Percentiles rank a stretch among this genome's conserved stretches.
Conservation (phyloP, 2,888 invertebrate species). For the Silvanus unidentatus region DNA sequence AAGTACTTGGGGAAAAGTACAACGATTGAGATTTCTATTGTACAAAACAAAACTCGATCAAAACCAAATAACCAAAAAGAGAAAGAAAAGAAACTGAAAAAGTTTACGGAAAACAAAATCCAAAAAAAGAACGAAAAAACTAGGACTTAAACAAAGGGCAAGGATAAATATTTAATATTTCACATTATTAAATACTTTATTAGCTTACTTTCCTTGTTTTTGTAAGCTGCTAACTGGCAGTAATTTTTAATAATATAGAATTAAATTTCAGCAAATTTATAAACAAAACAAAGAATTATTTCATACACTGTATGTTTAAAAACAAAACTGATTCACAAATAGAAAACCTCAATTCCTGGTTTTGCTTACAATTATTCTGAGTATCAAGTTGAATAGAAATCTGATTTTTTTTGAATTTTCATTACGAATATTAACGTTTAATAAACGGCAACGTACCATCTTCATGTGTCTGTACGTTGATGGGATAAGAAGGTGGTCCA, state of each 20-base stretch:
- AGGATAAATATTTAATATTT: conserved; percentile 5
- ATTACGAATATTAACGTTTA: background rate
- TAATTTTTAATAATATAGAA: background rate
- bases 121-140: conserved; percentile 3
- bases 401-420: too few species aligned
- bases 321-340: too few species aligned
- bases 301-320: too few species aligned
- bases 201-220: conserved; percentile 20
- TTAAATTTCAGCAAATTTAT: conserved; percentile 5
- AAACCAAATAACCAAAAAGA: conserved; percentile 1
- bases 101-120: conserved; percentile 5
- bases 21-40: too few species aligned
- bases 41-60: background rate
- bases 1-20: too few species aligned
- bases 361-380: too few species aligned
- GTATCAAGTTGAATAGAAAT: too few species aligned
- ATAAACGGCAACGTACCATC: conserved; percentile 79
- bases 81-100: conserved; percentile 1
- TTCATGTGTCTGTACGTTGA: conserved; percentile 92
- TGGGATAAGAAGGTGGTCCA: conserved; percentile 87
- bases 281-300: conserved; percentile 4
- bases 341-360: too few species aligned
- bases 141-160: conserved; percentile 3
- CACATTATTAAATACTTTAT: conserved; percentile 4
- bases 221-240: conserved; percentile 16